A percentile compares a stretch with the other conserved stretches of the same genome.
Conservation (phyloP, 2,113 vertebrate genomes). For the Misgurnus mizolepis region DNA sequence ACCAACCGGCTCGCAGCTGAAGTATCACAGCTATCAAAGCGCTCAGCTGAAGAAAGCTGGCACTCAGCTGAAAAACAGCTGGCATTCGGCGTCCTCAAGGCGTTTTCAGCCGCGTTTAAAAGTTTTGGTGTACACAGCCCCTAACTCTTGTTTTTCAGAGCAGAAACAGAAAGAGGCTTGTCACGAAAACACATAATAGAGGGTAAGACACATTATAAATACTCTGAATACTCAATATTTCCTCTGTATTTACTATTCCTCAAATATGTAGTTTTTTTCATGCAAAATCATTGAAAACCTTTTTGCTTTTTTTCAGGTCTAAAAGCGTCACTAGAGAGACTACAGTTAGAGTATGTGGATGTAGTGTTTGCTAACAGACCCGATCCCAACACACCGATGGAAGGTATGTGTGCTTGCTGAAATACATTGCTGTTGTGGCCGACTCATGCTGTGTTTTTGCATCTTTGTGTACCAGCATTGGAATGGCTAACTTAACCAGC, state of each 20-base stretch:
- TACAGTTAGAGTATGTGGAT: slow-evolving; percentile 90
- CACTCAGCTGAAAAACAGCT: too few relatives aligned
- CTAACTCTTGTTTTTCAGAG: slow-evolving; percentile 76
- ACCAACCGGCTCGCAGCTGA: too few relatives aligned
- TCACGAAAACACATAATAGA: slow-evolving; percentile 95
- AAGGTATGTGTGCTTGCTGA: slow-evolving; percentile 76
- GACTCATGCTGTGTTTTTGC: background rate
- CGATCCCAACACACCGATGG: slow-evolving; percentile 92
- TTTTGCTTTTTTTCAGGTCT: slow-evolving; percentile 73
- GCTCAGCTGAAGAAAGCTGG: too few relatives aligned
- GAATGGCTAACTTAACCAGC: slow-evolving; percentile 24
- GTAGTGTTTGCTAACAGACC: slow-evolving; percentile 93
- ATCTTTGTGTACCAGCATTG: background rate
- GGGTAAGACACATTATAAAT: slow-evolving; percentile 70
- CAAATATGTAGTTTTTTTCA: background rate
- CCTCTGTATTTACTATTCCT: background rate
- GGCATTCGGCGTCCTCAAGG: too few relatives aligned
- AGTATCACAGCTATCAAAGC: too few relatives aligned
- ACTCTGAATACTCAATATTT: background rate
- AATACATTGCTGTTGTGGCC: background rate
- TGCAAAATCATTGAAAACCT: background rate
- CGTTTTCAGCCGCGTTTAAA: too few relatives aligned
- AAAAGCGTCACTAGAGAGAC: slow-evolving; percentile 84
- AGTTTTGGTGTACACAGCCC: too few relatives aligned
- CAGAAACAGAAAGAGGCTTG: slow-evolving; percentile 89